phyloP scores from a whole-genome alignment of 2,797 vertebrate genomes.

The Hypotaenidia philippensis region DNA sequence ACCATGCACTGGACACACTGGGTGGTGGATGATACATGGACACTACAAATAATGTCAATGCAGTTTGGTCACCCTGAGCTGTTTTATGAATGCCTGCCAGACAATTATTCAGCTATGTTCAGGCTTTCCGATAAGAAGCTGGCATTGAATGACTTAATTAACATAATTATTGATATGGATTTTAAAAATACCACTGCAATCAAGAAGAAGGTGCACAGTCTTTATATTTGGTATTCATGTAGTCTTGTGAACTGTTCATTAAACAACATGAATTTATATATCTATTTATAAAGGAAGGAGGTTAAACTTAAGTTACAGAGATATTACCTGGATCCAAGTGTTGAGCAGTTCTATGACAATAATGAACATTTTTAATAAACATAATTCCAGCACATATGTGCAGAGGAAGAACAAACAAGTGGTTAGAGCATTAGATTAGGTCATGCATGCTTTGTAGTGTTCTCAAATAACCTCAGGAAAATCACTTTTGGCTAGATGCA shows the following conservation, averaged over 20 bases:
- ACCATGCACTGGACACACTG: background rate
- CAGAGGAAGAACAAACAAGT: background rate
- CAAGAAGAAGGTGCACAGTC: conserved; percentile 59
- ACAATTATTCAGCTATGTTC: conserved; percentile 53
- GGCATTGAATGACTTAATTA: conserved; percentile 75
- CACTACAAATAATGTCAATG: background rate
- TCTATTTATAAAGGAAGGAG: background rate
- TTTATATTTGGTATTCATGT: conserved; percentile 70
- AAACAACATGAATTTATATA: conserved; percentile 49
- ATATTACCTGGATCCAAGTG: background rate
- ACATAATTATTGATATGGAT: conserved; percentile 77
- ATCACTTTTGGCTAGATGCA: background rate
- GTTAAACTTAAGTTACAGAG: background rate
- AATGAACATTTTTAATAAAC: background rate
- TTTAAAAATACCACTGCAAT: conserved; percentile 79
- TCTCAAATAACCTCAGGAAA: background rate
- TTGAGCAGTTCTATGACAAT: background rate
- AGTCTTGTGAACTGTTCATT: conserved; percentile 74
- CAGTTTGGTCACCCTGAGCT: background rate
- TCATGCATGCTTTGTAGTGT: background rate
- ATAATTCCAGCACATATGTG: background rate
- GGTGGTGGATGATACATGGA: background rate
- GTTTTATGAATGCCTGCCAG: conserved; percentile 23
- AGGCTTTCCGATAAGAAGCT: conserved; percentile 56
- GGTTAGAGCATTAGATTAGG: background rate